Evolutionary conservation across 2,113 vertebrate species (phyloP), one percentile per base, ranked within the genome.

Genomic region (Lepus timidus): DNA sequence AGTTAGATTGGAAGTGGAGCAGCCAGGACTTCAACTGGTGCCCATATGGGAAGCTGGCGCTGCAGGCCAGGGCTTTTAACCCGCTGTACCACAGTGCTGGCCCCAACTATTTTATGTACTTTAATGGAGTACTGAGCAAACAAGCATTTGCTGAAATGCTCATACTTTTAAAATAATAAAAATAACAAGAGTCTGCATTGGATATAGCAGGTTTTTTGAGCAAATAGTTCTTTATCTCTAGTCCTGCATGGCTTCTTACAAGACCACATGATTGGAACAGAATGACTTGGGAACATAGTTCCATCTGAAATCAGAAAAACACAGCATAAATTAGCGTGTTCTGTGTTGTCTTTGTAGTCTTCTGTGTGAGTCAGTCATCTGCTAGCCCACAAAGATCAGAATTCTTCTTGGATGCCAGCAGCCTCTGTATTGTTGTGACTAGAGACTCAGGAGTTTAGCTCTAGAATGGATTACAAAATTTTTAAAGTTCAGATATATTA

Each of bases 201-300:
- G 78, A 75, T 61, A 64, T 82, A 95, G 85, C 16, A 44, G 49
- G 0, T 87, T 44, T 95, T 25, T 91, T 29, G 31, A 85, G 58
- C 85, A 73, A 95, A 73, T 12, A 70, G 0, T 51, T 94, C 17
- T 95, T 85, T 89, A 64, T 94, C 70, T 88, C 84, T 93, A 27
- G 62, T 84, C 29, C 65, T 84, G 4, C 31, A 52, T 92, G 58
- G 64, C 58, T 95, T 96, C 73, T 74, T 91, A 33, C 29, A 96
- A 88, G 74, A 78, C 49, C 90, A 90, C 10, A 4, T 96, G 74
- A 76, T 90, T 85, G 65, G 71, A 95, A 90, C 93, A 96, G 65
- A 97, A 86, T 91, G 81, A 95, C 90, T 96, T 79, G 95, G 85
- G 76, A 84, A 95, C 52, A 87, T 73, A 95, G 88, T 95, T 95